Conservation (phyloP, 1,140 invertebrate genomes). For the Drosophila pruinosa region DNA sequence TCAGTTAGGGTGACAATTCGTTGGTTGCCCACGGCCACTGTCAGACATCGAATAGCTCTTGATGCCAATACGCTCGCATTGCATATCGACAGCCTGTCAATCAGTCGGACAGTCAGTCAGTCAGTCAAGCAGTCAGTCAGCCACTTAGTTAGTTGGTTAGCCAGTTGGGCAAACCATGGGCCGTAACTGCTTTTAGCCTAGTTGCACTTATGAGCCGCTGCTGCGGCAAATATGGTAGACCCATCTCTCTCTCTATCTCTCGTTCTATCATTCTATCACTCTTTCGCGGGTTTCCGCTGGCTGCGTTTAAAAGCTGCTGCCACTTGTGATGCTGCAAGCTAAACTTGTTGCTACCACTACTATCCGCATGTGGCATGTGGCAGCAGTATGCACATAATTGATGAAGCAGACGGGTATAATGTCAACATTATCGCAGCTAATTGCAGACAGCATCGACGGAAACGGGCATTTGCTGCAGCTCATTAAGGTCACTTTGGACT, state of each 20-base stretch:
- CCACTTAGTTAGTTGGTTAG: background rate
- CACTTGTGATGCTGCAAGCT: constrained; percentile 4
- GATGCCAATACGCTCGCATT: background rate
- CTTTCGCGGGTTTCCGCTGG: background rate
- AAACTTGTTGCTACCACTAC: constrained; percentile 17
- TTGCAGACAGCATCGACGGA: constrained; percentile 17
- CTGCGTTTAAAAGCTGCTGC: background rate
- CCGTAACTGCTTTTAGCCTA: background rate
- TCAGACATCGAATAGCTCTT: constrained; percentile 57
- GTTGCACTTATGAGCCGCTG: background rate
- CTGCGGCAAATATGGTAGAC: background rate
- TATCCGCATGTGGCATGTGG: background rate
- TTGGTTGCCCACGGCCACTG: constrained; percentile 7
- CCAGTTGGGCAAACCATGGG: background rate
- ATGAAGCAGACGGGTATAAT: constrained; percentile 35
- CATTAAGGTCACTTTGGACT: constrained; percentile 22
- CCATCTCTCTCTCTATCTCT: background rate
- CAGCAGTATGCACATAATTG: constrained; percentile 32
- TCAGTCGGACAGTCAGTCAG: constrained; percentile 35
- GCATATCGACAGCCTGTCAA: constrained; percentile 43
- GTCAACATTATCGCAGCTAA: constrained; percentile 46
- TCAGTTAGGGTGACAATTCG: background rate
- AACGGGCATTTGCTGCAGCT: constrained; percentile 7
- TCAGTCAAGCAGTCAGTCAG: constrained; percentile 7
- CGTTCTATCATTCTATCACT: background rate